Base-by-base conservation (phyloP, 2,797 vertebrate species). In the Schizopygopsis malacanthus region DNA sequence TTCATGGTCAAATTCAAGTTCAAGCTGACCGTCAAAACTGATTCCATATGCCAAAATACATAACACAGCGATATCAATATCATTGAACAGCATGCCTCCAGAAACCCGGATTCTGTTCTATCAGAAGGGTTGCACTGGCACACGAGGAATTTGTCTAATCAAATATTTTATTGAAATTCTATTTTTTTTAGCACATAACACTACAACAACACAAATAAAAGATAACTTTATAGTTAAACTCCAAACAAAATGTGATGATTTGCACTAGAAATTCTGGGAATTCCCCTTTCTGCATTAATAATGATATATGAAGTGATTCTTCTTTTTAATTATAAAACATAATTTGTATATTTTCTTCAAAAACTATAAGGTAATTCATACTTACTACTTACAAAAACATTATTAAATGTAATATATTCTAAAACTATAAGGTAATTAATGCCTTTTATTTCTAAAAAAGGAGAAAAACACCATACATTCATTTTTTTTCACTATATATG, bases 1-100 rank as follows among this genome's bases (percentile, higher is more conserved):
- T 77, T 85, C 86, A 78, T 28, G 71, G 87, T 87, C 79, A 87
- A 86, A 67, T 83, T 67, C 87, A 88, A 83, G 79, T 83, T 87
- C 82, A 89, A 85, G n/a, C 12, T 18, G 3, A 65, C 7, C 45
- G 65, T 80, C n/a, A 52, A 10, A 75, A 59, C 43, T 10, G 22
- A 54, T n/a, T 59, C 28, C 6, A n/a, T 15, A 9, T 56, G 75
- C 52, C 37, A 59, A 77, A 59, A 77, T n/a, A 77, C 22, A n/a
- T 7, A 59, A n/a, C 13, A 41, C 12, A 25, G 18, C 4, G 37
- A 28, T 20, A 3, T 67, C 33, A 67, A 37, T 67, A 37, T 67
- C 16, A 67, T 2, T 2, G 65, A 10, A 37, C 28, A 37, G 47
- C 15, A 45, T 45, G 43, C 43, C 16, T 1, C 43, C 28, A 10